A percentile compares a stretch with the other conserved stretches of the same genome.
Conservation (phyloP, 2,113 vertebrate species). For the Gopherus evgoodei region DNA sequence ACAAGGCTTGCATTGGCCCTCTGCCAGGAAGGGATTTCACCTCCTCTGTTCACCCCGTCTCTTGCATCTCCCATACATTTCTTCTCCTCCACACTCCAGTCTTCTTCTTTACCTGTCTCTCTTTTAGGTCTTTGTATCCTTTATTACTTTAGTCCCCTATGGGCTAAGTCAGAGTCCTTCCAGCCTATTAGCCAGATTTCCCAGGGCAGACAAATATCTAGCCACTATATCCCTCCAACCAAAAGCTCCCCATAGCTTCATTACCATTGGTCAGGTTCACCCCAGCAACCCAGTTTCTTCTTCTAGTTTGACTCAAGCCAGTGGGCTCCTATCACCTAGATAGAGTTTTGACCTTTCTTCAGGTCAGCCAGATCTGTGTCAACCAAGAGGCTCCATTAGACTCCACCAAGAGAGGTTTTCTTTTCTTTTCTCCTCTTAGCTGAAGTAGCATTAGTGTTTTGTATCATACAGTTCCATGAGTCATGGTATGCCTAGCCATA, state of each 20-base stretch:
- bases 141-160: background rate
- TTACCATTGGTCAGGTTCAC: background rate
- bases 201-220: fast-evolving
- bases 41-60: background rate
- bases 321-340: background rate
- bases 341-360: background rate
- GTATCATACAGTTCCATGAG: background rate
- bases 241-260: background rate
- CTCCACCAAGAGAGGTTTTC: background rate
- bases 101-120: background rate
- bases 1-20: background rate
- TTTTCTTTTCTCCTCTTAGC: background rate
- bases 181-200: background rate
- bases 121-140: background rate
- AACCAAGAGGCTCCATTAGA: background rate
- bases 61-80: background rate
- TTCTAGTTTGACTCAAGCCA: background rate
- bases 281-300: background rate
- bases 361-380: background rate
- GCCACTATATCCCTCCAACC: background rate
- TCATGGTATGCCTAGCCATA: fast-evolving
- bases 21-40: background rate
- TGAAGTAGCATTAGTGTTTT: background rate
- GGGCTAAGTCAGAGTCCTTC: background rate
- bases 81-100: background rate